Conservation (phyloP, 2,113 vertebrate genomes). For the Puntigrus tetrazona region DNA sequence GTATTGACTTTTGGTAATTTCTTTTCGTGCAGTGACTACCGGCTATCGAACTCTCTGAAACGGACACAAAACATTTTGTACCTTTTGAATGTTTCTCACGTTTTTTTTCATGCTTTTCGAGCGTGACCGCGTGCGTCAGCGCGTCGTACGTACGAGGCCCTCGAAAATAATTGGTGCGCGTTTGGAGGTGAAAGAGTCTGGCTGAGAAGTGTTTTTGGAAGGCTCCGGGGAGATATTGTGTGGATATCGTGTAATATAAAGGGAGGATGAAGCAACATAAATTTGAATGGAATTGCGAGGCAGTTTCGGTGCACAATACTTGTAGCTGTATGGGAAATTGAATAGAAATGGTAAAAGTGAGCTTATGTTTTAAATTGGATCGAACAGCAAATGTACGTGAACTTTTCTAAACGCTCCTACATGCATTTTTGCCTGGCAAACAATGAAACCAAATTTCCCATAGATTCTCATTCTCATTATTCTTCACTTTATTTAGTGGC, state of each 20-base stretch:
- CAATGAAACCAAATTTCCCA: not conserved
- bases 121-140: not conserved
- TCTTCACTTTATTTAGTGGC: not conserved
- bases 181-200: not conserved
- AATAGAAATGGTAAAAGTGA: not conserved
- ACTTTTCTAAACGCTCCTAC: not conserved
- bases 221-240: not conserved
- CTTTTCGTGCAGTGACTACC: not conserved
- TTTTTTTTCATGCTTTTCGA: constrained; percentile 8
- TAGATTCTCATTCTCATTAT: not conserved
- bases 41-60: constrained; percentile 27
- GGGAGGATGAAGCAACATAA: not conserved
- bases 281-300: not conserved
- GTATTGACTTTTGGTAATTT: constrained; percentile 5
- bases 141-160: not conserved
- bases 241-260: not conserved
- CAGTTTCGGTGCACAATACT: not conserved
- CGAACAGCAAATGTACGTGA: not conserved
- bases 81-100: constrained; percentile 17
- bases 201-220: not conserved
- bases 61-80: constrained; percentile 2
- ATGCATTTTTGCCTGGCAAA: not conserved
- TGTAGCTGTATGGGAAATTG: not conserved
- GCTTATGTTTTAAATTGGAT: not conserved
- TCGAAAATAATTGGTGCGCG: constrained; percentile 1